Evolutionary conservation across 35 echinoderm and acorn worm genomes (phyloP).

Genomic region (Strongylocentrotus purpuratus): DNA sequence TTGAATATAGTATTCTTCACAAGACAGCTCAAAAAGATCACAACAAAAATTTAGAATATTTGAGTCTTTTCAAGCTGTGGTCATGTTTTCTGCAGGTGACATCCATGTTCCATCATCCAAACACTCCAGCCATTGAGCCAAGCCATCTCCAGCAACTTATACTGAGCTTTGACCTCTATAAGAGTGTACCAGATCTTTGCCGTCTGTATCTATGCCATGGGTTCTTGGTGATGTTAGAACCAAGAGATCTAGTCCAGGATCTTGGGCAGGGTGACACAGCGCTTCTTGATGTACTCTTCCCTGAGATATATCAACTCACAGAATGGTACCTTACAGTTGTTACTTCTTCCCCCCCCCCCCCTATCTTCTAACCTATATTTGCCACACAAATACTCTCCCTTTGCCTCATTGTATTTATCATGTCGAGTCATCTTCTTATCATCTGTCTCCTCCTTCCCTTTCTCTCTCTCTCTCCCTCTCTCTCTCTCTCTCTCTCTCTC

Average conservation of each 20-base stretch:
- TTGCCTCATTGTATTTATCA: no score
- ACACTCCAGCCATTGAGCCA: background rate
- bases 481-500: no score
- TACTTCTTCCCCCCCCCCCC: background rate
- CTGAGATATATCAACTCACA: slow-evolving; percentile 40
- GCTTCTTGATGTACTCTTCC: slow-evolving; percentile 48
- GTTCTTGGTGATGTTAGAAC: slow-evolving; percentile 54
- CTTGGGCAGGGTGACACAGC: slow-evolving; percentile 6
- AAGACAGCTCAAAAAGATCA: no score
- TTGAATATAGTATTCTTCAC: no score
- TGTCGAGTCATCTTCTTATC: no score
- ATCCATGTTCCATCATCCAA: background rate
- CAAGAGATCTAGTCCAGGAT: slow-evolving; percentile 38
- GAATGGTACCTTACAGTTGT: slow-evolving; percentile 19
- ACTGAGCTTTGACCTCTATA: background rate
- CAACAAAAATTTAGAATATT: no score
- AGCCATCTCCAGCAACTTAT: background rate
- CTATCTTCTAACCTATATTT: background rate
- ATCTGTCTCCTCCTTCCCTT: no score
- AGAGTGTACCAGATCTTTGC: background rate
- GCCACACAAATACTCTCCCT: no score
- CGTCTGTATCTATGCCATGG: slow-evolving; percentile 68
- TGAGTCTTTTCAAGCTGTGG: no score
- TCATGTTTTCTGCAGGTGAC: background rate
- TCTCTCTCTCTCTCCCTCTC: no score